These are phyloP conservation scores for Artemia sinica DNA, from an alignment of 2,888 invertebrate genomes.

Conservation along the genomic window DNA sequence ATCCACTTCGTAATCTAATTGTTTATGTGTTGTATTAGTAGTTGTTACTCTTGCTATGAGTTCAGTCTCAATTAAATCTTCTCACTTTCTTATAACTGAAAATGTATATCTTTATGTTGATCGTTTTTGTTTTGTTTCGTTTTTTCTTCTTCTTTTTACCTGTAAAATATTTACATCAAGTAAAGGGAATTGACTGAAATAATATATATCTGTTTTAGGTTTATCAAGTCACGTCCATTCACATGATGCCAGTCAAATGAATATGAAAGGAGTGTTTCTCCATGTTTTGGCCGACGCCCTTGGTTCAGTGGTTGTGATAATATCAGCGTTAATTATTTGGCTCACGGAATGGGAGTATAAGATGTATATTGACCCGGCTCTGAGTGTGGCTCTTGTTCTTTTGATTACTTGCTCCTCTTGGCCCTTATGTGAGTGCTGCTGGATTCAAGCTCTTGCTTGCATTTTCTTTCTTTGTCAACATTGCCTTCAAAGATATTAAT, in stretches of 20 bases:
- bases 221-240: background rate
- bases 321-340: conserved; percentile 57
- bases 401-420: conserved; percentile 74
- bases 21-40: too few relatives aligned
- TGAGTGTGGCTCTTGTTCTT: conserved; percentile 71
- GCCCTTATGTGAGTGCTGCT: conserved; percentile 44
- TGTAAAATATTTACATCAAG: too few relatives aligned
- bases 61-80: too few relatives aligned
- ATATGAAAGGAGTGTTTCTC: conserved; percentile 98
- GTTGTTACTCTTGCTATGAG: too few relatives aligned
- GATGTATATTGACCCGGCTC: conserved; percentile 80
- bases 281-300: conserved; percentile 93
- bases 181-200: too few relatives aligned
- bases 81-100: background rate
- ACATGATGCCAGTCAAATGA: conserved; percentile 38
- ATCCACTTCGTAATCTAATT: too few relatives aligned
- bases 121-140: too few relatives aligned
- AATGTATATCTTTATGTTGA: too few relatives aligned
- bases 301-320: conserved; percentile 78
- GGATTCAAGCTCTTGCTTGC: too few relatives aligned
- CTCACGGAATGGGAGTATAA: conserved; percentile 50
- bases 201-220: background rate
- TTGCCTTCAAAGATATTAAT: too few relatives aligned
- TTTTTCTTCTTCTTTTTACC: too few relatives aligned
- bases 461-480: too few relatives aligned